phyloP scores from a whole-genome alignment of 2,113 vertebrate species.

The Vicugna pacos region DNA sequence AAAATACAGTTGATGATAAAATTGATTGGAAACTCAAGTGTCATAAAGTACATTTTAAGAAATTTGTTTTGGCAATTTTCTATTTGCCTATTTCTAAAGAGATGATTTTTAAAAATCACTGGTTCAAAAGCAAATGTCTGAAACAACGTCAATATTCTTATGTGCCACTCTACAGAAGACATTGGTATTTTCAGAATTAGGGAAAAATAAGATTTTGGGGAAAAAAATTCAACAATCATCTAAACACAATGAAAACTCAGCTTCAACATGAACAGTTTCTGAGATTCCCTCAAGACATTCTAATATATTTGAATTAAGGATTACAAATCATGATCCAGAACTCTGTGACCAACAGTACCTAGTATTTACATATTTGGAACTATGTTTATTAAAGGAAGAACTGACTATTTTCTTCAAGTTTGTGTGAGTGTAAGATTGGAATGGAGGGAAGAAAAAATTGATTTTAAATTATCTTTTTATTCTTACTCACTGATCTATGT shows the following conservation, averaged over 20 bases:
- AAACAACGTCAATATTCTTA: constrained; percentile 7
- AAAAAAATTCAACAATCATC: neutral
- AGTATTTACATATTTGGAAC: neutral
- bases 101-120: neutral
- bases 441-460: neutral
- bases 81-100: constrained; percentile 24
- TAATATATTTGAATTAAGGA: constrained; percentile 5
- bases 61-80: constrained; percentile 6
- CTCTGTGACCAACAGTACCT: neutral
- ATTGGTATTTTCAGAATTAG: constrained; percentile 40
- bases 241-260: constrained; percentile 48
- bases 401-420: neutral
- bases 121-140: constrained; percentile 37
- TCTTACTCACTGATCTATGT: neutral
- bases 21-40: neutral
- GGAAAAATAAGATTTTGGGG: neutral
- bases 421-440: neutral
- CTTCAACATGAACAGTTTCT: neutral
- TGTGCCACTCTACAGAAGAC: neutral
- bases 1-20: neutral
- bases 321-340: neutral
- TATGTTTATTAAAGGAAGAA: neutral
- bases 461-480: neutral
- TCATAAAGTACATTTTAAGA: constrained; percentile 1
- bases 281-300: neutral